Evolutionary conservation across 2,797 vertebrate genomes (phyloP).

Genomic region (Gallinago solitaria): DNA sequence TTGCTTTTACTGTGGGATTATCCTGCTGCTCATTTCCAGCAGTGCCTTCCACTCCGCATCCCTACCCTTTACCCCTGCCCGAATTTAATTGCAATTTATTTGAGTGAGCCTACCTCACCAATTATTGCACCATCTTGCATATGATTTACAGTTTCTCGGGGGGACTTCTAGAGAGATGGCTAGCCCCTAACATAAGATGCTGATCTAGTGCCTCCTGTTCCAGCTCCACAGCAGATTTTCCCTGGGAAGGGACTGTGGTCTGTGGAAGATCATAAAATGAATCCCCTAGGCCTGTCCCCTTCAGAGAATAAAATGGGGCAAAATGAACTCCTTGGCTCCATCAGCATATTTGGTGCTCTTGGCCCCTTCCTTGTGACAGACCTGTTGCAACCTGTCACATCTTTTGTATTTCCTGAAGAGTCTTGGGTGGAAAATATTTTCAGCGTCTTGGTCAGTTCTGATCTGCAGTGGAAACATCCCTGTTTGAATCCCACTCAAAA

Average conservation of each 20-base stretch:
- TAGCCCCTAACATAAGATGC: not conserved
- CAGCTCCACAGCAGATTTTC: not conserved
- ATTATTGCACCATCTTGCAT: not conserved
- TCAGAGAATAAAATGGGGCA: not conserved
- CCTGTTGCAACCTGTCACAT: not conserved
- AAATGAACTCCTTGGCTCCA: not conserved
- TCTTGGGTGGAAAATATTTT: not conserved
- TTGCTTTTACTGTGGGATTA: not conserved
- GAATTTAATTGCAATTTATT: not conserved
- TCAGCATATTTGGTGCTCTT: not conserved
- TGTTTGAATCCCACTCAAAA: not conserved
- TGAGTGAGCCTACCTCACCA: not conserved
- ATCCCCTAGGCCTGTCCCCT: not conserved
- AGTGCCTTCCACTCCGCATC: not conserved
- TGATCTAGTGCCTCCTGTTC: not conserved
- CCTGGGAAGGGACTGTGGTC: not conserved
- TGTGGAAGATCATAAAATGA: not conserved
- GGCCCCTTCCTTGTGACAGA: not conserved
- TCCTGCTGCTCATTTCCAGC: not conserved
- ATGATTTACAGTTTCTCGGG: not conserved
- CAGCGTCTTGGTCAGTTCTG: not conserved
- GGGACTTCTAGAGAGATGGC: not conserved
- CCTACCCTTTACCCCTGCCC: not conserved
- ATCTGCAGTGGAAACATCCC: not conserved
- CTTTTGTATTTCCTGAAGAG: not conserved